Evolutionary conservation across 2,888 invertebrate genomes (phyloP), one percentile per base, ranked within the genome.

Genomic region (Tipula unca): DNA sequence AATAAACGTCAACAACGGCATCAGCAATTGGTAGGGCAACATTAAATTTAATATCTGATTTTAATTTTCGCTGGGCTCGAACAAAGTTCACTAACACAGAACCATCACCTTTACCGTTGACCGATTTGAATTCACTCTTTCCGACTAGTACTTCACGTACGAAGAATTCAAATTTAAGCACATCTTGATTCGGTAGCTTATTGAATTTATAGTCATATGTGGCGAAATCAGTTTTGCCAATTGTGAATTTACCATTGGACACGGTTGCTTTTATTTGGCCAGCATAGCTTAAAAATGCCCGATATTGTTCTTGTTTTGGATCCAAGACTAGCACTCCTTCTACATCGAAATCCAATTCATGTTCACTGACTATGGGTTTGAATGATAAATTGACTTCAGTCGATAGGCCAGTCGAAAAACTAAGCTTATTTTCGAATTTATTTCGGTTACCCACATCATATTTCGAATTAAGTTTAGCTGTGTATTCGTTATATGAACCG

Each of bases 81-180:
- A 89, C 89, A 0, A 89, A 88, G 86, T 90, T 90, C 0, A 91
- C 82, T 0, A 87, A 86, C 0, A 89, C 88, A 3, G 87, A 88
- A 0, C 93, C 93, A 48, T 92, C 94, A 83, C 95, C 95, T 87
- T 93, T 93, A 29, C 94, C 94, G 86, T 93, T 93, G 82, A 92
- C 93, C 29, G 93, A 92, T 13, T 92, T 93, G 4, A 92, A 88
- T 87, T 93, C 92, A 3, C 94, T 95, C 42, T 93, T 93, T 0
- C 94, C 93, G 0, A 91, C 90, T 39, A 96, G 87, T 0, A 93
- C 89, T 87, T 94, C 93, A 87, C 94, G 94, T 0, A 96, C 87
- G 6, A 90, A 88, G 0, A 95, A 54, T 5, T 85, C 48, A 54
- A 95, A 20, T 86, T 89, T 91, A 0, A 92, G 93, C 84, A 90